These are phyloP conservation scores for Leptothorax acervorum DNA, from an alignment of 2,888 invertebrate species.

Conservation along the genomic window DNA sequence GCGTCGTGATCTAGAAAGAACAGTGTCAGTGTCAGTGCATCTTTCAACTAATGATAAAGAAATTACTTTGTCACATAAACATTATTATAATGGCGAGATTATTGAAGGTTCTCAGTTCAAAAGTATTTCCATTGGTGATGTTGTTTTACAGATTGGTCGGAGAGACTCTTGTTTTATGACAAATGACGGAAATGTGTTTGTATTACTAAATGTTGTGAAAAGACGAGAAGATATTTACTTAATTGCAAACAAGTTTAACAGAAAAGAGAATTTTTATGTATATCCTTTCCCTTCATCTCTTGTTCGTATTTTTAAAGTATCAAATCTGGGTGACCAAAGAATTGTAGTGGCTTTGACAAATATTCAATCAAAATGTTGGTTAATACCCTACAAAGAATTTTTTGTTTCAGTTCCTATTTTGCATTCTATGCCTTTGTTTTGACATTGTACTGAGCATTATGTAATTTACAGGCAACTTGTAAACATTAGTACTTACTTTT, in stretches of 20 bases:
- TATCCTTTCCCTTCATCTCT: conserved; percentile 19
- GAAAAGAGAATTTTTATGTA: conserved; percentile 19
- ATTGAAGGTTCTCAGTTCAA: conserved; percentile 7
- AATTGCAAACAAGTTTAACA: conserved; percentile 11
- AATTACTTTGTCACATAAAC: conserved; percentile 24
- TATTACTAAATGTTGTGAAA: conserved; percentile 27
- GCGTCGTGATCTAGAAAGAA: conserved; percentile 11
- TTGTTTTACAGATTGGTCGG: background rate
- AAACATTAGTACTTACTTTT: conserved; percentile 1
- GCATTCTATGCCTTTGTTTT: conserved; percentile 23
- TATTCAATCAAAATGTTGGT: conserved; percentile 19
- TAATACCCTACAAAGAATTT: conserved; percentile 14
- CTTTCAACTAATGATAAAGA: conserved; percentile 5
- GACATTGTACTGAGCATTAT: background rate
- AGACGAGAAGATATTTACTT: conserved; percentile 6
- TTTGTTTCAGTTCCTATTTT: conserved; percentile 16
- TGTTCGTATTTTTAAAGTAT: conserved; percentile 21
- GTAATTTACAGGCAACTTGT: background rate
- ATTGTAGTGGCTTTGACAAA: conserved; percentile 1
- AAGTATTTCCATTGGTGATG: conserved; percentile 7
- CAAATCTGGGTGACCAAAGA: conserved; percentile 11
- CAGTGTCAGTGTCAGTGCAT: conserved; percentile 3
- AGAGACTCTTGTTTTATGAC: conserved; percentile 32
- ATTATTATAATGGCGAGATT: background rate
- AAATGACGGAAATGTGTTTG: background rate